Evolutionary conservation across 2,797 vertebrate species (phyloP), one percentile per base, ranked within the genome.

Genomic region (Staurois parvus): DNA sequence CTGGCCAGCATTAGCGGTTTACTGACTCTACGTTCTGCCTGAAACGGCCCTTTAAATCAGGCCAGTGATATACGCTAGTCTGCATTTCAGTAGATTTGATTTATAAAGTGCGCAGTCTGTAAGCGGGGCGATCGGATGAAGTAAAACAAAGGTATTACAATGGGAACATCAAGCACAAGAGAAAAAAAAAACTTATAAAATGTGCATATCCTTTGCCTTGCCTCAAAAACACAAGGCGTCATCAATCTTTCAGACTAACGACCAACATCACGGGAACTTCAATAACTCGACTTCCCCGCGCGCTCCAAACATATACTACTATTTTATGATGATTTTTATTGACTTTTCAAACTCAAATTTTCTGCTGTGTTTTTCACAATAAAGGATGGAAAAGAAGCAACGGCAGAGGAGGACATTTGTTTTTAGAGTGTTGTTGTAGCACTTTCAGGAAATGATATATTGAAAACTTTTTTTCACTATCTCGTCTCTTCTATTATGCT

Each of bases 231-330:
- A 67, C 84, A 24, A 70, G 73, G 32, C 19, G n/a, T 76, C 84
- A 85, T 85, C 68, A 85, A 85, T 85, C 84, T 85, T 72, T 48
- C 12, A 81, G 84, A 85, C 80, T 76, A 85, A 85, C 72, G 66
- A 67, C 37, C 42, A 5, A n/a, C 48, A 81, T 85, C 84, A 70
- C 29, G 73, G 64, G 26, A 85, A 75, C 72, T 81, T 81, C 84
- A 85, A 76, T 81, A 85, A 81, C 72, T 28, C 73, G 78, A 70
- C 59, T 79, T 80, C 64, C 42, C 76, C 45, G 48, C 28, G 29
- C 30, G 37, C 75, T 34, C 59, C 74, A 77, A 69, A 84, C 75
- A 84, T 37, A 68, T 37, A 83, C 75, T 48, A 48, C 62, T 68
- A 76, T 69, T 80, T 80, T 80, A 80, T 80, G 67, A 80, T 80